phyloP scores from a whole-genome alignment of 2,797 vertebrate genomes.

The Arctocebus calabarensis region DNA sequence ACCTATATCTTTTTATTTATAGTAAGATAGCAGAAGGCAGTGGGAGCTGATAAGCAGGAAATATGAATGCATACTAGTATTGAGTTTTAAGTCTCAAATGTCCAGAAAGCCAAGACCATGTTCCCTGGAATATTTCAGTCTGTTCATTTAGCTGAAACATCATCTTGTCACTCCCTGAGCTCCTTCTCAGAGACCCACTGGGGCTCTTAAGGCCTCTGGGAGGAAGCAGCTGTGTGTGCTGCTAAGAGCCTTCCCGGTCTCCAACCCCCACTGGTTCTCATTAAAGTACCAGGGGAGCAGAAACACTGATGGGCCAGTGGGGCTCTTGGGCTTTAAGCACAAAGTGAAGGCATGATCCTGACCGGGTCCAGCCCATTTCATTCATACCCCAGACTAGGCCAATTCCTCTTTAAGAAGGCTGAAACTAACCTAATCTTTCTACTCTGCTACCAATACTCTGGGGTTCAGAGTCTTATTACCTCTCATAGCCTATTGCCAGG shows the following conservation, averaged over 20 bases:
- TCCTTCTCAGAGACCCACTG: constrained; percentile 16
- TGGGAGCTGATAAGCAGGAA: constrained; percentile 12
- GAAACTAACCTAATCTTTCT: neutral
- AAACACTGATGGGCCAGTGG: neutral
- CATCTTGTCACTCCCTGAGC: neutral
- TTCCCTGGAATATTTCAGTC: constrained; percentile 42
- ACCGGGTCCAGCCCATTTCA: neutral
- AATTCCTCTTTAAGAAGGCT: neutral
- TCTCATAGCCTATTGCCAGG: neutral
- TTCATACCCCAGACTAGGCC: too few relatives aligned
- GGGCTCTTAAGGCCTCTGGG: constrained; percentile 8
- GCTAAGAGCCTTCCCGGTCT: neutral
- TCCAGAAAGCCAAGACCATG: neutral
- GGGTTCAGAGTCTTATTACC: neutral
- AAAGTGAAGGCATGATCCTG: neutral
- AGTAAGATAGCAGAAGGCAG: neutral
- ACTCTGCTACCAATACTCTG: neutral
- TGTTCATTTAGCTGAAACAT: constrained; percentile 54
- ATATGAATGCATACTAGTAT: neutral
- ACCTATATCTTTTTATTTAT: neutral
- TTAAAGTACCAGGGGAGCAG: neutral
- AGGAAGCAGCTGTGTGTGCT: constrained; percentile 13
- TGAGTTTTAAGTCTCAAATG: constrained; percentile 29
- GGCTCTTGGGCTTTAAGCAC: neutral
- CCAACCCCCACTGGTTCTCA: neutral